Conservation (phyloP, 1,140 invertebrate genomes). For the Hyles euphorbiae region DNA sequence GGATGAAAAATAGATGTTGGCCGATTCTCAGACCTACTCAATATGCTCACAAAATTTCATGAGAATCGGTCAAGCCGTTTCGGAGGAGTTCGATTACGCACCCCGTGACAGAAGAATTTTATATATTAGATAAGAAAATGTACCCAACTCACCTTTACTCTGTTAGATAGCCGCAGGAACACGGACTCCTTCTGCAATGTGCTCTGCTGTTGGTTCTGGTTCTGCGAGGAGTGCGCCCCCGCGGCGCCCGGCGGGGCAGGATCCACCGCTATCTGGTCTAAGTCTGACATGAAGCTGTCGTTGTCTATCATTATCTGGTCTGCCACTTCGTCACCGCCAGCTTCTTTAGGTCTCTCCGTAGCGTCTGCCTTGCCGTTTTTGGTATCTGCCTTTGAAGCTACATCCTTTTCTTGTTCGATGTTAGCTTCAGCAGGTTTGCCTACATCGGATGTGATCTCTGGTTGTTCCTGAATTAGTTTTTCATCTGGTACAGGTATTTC, state of each 20-base stretch:
- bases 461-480: constrained; percentile 31
- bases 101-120: too few species aligned
- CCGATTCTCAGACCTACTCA: too few species aligned
- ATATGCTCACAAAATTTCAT: too few species aligned
- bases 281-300: constrained; percentile 65
- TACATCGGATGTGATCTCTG: constrained; percentile 32
- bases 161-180: constrained; percentile 94
- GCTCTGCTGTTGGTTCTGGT: constrained; percentile 71
- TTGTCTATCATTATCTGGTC: constrained; percentile 64
- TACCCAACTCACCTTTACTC: constrained; percentile 86
- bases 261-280: constrained; percentile 68
- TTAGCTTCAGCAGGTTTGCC: constrained; percentile 36
- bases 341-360: constrained; percentile 54
- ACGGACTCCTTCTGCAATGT: constrained; percentile 92
- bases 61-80: too few species aligned
- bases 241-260: constrained; percentile 49
- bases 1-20: too few species aligned
- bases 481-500: constrained; percentile 29
- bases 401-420: constrained; percentile 45
- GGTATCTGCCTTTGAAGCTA: constrained; percentile 33
- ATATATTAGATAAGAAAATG: too few species aligned
- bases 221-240: constrained; percentile 37
- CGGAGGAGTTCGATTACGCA: too few species aligned
- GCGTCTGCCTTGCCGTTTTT: constrained; percentile 49
- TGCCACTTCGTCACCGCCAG: constrained; percentile 48